Conservation (phyloP, 2,888 invertebrate species). For the Netelia melanura region DNA sequence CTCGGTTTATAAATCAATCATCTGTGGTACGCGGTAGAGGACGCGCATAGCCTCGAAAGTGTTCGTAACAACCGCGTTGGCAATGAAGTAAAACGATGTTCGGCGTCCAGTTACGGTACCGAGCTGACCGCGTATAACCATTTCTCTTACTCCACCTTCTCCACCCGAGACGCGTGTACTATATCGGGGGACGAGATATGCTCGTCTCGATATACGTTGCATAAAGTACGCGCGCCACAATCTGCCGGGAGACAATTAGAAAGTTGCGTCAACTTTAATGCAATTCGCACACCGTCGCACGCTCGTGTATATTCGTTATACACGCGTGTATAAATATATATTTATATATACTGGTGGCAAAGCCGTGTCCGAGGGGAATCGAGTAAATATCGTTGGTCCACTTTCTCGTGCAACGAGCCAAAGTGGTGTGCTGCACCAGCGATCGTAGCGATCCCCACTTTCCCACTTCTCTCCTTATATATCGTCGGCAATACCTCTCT, state of each 20-base stretch:
- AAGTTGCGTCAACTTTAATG: conserved; percentile 64
- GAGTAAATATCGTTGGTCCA: conserved; percentile 45
- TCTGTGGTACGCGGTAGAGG: too few relatives aligned
- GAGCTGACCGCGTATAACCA: too few relatives aligned
- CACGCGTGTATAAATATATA: neutral
- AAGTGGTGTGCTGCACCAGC: conserved; percentile 21
- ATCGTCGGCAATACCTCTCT: neutral
- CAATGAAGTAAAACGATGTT: conserved; percentile 38
- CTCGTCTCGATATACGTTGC: conserved; percentile 37
- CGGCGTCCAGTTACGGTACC: neutral
- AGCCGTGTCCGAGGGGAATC: neutral
- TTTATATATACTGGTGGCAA: neutral
- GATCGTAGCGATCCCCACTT: neutral
- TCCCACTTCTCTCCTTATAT: neutral
- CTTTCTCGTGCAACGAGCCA: conserved; percentile 38
- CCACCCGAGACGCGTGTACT: too few relatives aligned
- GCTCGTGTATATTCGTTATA: neutral
- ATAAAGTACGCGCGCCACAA: conserved; percentile 49
- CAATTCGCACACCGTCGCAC: conserved; percentile 15
- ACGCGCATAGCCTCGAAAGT: too few relatives aligned
- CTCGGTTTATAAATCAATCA: too few relatives aligned
- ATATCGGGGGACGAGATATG: too few relatives aligned
- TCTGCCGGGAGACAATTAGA: conserved; percentile 67
- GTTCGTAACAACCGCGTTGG: conserved; percentile 2
- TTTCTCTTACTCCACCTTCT: too few relatives aligned